Evolutionary conservation across 2,888 invertebrate genomes (phyloP).

Genomic region (Empis stercorea): DNA sequence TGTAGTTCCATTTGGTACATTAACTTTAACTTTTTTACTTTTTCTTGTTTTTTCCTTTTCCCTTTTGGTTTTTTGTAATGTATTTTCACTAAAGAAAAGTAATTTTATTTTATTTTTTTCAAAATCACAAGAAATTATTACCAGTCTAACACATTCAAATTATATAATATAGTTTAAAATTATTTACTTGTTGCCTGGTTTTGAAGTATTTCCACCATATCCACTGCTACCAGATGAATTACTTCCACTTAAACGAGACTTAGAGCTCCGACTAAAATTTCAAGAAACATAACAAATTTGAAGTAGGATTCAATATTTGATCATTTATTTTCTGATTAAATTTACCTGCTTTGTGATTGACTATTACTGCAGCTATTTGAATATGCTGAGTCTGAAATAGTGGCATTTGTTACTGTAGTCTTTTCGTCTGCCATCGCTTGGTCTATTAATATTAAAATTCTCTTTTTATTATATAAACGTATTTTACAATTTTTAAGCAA

Average conservation of each 20-base stretch:
- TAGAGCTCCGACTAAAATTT: conserved; percentile 53
- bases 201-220: conserved; percentile 48
- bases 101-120: background rate
- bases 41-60: conserved; percentile 31
- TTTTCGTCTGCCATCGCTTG: background rate
- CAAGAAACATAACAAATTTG: background rate
- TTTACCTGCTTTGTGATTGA: conserved; percentile 70
- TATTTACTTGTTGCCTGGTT: too few species aligned
- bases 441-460: too few species aligned
- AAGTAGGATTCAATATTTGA: too few species aligned
- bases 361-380: conserved; percentile 73
- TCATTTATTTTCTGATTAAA: too few species aligned
- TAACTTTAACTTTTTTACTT: conserved; percentile 28
- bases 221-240: conserved; percentile 70
- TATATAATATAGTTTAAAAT: too few species aligned
- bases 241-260: conserved; percentile 62
- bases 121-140: too few species aligned
- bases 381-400: conserved; percentile 60
- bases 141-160: too few species aligned
- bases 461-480: too few species aligned
- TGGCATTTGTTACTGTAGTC: background rate
- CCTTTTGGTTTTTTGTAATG: conserved; percentile 19
- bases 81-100: conserved; percentile 20
- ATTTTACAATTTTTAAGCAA: too few species aligned
- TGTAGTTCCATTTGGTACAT: conserved; percentile 4